phyloP scores from a whole-genome alignment of 2,888 invertebrate species.

The Thecocarcelia acutangulata region DNA sequence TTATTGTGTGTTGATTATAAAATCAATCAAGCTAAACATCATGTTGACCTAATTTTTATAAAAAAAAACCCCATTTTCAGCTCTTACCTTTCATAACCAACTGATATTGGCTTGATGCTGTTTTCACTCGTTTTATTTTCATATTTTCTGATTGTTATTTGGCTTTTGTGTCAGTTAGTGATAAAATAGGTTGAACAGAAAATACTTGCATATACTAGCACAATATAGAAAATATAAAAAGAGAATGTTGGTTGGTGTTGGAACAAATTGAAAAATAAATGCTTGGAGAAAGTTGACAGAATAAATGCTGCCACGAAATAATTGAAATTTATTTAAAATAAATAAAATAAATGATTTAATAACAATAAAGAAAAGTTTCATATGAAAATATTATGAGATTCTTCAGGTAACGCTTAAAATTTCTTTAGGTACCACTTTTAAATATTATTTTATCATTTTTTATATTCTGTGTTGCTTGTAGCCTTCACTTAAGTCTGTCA shows the following conservation, averaged over 20 bases:
- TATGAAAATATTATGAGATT: too few species aligned
- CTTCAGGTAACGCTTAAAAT: too few species aligned
- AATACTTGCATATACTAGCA: neutral
- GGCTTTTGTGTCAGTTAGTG: conserved; percentile 48
- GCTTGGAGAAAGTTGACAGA: conserved; percentile 37
- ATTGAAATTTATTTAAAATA: neutral
- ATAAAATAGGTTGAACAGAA: conserved; percentile 28
- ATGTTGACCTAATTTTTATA: conserved; percentile 61
- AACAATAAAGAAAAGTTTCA: too few species aligned
- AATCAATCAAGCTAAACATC: conserved; percentile 60
- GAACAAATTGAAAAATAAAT: neutral
- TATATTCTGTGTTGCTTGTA: too few species aligned
- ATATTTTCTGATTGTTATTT: conserved; percentile 52
- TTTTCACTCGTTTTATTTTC: conserved; percentile 10
- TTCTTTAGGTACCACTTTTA: too few species aligned
- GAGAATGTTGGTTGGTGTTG: conserved; percentile 3
- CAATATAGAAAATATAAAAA: conserved; percentile 22
- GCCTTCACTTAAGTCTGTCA: too few species aligned
- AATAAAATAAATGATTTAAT: too few species aligned
- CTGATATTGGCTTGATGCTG: conserved; percentile 46
- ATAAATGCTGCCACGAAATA: neutral
- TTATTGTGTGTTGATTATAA: conserved; percentile 49
- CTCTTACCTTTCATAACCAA: conserved; percentile 59
- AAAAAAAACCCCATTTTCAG: conserved; percentile 42
- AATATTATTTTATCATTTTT: too few species aligned